Percentiles rank a stretch among this genome's conserved stretches.
phyloP scores from a whole-genome alignment of 2,113 vertebrate genomes.

The Anoura caudifer region DNA sequence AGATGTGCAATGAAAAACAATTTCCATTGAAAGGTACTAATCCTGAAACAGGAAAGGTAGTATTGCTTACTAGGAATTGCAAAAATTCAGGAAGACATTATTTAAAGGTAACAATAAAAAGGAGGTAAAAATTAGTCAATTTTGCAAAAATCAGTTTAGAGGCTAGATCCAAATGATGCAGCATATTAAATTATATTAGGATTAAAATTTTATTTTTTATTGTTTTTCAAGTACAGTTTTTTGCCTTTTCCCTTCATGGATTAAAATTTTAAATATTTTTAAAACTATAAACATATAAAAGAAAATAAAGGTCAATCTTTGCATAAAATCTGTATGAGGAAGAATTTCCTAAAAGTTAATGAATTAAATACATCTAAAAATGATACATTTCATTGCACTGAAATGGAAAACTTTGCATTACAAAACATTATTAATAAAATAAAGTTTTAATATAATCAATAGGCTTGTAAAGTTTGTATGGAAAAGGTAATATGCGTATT shows the following conservation, averaged over 20 bases:
- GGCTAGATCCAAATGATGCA: not conserved
- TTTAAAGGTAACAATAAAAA: not conserved
- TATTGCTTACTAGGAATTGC: not conserved
- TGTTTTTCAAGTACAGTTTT: too few relatives aligned
- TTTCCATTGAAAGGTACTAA: not conserved
- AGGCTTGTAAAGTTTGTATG: not conserved
- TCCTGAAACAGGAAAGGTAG: not conserved
- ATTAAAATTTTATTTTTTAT: not conserved
- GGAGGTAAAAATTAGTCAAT: not conserved
- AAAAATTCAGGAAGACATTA: not conserved
- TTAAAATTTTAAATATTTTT: not conserved
- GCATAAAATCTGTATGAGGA: not conserved
- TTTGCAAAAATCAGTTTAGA: not conserved
- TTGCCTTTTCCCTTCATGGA: not conserved
- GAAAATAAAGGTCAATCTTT: not conserved
- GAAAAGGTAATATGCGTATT: not conserved
- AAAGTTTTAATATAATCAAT: not conserved
- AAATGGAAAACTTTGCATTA: not conserved
- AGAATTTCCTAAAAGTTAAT: not conserved
- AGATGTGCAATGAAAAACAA: not conserved
- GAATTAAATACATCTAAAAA: not conserved
- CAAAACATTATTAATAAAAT: not conserved
- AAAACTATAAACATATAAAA: not conserved
- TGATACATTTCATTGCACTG: not conserved
- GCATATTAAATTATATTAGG: not conserved